phyloP scores from a whole-genome alignment of 2,113 vertebrate genomes.

The Pycnonotus jocosus region DNA sequence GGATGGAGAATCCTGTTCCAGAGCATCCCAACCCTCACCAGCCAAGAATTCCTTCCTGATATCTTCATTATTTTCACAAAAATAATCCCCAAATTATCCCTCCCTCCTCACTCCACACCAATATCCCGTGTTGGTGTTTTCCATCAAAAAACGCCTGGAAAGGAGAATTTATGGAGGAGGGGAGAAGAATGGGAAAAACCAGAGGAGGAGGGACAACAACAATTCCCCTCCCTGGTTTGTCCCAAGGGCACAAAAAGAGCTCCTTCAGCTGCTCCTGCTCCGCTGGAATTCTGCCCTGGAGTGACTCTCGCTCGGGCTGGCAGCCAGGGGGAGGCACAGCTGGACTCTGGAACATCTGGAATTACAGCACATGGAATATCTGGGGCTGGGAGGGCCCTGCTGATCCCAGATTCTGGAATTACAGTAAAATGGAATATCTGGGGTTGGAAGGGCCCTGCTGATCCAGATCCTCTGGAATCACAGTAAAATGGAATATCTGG shows the following conservation, averaged over 20 bases:
- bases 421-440: too few relatives aligned
- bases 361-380: accelerated
- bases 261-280: not conserved
- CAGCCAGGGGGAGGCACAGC: not conserved
- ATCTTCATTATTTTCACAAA: not conserved
- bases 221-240: not conserved
- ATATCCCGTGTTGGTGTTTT: accelerated
- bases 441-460: too few relatives aligned
- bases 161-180: not conserved
- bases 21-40: not conserved
- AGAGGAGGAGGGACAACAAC: not conserved
- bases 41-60: not conserved
- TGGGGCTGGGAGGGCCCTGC: not conserved
- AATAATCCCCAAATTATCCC: not conserved
- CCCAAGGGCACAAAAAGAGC: not conserved
- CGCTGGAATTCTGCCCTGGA: not conserved
- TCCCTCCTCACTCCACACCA: not conserved
- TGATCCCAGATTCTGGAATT: not conserved
- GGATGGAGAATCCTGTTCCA: not conserved
- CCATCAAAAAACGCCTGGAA: not conserved
- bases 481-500: not conserved
- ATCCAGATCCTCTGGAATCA: not conserved
- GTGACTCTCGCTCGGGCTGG: not conserved
- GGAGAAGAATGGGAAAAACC: not conserved
- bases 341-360: not conserved